Conservation (phyloP, 1,140 invertebrate genomes). For the Cylas formicarius region DNA sequence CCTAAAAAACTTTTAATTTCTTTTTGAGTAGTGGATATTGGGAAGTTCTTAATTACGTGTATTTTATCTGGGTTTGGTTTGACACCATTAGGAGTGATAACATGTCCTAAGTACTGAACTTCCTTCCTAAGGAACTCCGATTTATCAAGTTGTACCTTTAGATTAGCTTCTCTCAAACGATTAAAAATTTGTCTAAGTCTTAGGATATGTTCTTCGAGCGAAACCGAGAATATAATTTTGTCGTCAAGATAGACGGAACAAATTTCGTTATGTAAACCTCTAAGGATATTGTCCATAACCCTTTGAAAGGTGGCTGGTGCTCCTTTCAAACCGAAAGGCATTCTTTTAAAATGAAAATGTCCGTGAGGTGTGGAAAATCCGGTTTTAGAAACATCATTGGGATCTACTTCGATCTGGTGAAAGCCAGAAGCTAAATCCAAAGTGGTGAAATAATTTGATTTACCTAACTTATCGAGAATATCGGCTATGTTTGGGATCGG, state of each 20-base stretch:
- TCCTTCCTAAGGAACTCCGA: constrained; percentile 12
- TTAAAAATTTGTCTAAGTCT: constrained; percentile 7
- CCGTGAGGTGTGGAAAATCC: constrained; percentile 9
- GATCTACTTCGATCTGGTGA: constrained; percentile 40
- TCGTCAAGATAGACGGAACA: constrained; percentile 15
- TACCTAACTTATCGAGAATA: constrained; percentile 12
- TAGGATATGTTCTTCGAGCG: constrained; percentile 14
- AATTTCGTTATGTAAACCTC: constrained; percentile 7
- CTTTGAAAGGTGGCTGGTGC: constrained; percentile 8
- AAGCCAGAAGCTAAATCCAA: constrained; percentile 9
- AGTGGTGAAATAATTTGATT: constrained; percentile 10
- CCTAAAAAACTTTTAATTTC: constrained; percentile 16
- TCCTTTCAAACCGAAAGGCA: constrained; percentile 18
- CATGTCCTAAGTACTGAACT: constrained; percentile 11
- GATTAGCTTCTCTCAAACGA: constrained; percentile 11
- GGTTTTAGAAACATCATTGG: constrained; percentile 11
- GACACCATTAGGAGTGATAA: constrained; percentile 10
- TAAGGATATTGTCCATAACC: constrained; percentile 10
- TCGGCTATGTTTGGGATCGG: constrained; percentile 12
- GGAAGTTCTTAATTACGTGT: constrained; percentile 9
- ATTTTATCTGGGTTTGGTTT: constrained; percentile 16
- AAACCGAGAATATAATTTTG: constrained; percentile 11
- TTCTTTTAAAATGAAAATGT: constrained; percentile 17
- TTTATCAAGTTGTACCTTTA: constrained; percentile 22
- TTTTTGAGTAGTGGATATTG: constrained; percentile 12